Percentiles rank a stretch among this genome's conserved stretches.
These are phyloP conservation scores for Paramuricea clavata DNA, from an alignment of 92 coral and sea anemone genomes.

Conservation along the genomic window DNA sequence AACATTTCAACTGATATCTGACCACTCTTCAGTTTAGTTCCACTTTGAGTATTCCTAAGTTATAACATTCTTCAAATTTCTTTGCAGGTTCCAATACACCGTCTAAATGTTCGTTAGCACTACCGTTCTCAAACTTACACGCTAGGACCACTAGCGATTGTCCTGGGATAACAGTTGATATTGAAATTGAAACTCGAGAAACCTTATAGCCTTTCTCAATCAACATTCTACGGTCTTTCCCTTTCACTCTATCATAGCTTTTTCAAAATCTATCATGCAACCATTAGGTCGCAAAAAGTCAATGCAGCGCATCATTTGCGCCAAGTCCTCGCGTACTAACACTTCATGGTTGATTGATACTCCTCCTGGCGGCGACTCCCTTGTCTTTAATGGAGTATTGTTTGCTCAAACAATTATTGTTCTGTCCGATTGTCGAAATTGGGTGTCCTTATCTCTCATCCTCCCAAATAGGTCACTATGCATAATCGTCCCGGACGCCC, in stretches of 20 bases:
- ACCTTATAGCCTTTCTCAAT: neutral
- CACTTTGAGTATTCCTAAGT: slow-evolving; percentile 34
- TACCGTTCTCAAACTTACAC: slow-evolving; percentile 48
- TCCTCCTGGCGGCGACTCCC: slow-evolving; percentile 22
- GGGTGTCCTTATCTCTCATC: slow-evolving; percentile 43
- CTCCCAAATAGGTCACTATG: slow-evolving; percentile 50
- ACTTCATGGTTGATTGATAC: slow-evolving; percentile 36
- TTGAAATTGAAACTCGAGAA: slow-evolving; percentile 26
- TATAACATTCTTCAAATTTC: slow-evolving; percentile 50
- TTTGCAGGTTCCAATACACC: slow-evolving; percentile 46
- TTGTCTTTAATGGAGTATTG: slow-evolving; percentile 20
- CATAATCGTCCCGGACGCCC: slow-evolving; percentile 49
- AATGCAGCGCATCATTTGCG: slow-evolving; percentile 44
- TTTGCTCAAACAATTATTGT: slow-evolving; percentile 47
- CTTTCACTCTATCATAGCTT: slow-evolving; percentile 16
- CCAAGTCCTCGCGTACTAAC: slow-evolving; percentile 40
- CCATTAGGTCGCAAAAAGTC: slow-evolving; percentile 42
- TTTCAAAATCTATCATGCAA: slow-evolving; percentile 46
- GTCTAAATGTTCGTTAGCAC: neutral
- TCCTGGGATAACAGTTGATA: slow-evolving; percentile 27
- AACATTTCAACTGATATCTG: slow-evolving; percentile 35
- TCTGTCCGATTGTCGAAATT: slow-evolving; percentile 3
- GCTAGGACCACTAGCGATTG: slow-evolving; percentile 9
- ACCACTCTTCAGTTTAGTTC: slow-evolving; percentile 12
- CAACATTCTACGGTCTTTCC: slow-evolving; percentile 30